Conservation (phyloP, 2,797 vertebrate genomes). For the Scolopax rusticola region DNA sequence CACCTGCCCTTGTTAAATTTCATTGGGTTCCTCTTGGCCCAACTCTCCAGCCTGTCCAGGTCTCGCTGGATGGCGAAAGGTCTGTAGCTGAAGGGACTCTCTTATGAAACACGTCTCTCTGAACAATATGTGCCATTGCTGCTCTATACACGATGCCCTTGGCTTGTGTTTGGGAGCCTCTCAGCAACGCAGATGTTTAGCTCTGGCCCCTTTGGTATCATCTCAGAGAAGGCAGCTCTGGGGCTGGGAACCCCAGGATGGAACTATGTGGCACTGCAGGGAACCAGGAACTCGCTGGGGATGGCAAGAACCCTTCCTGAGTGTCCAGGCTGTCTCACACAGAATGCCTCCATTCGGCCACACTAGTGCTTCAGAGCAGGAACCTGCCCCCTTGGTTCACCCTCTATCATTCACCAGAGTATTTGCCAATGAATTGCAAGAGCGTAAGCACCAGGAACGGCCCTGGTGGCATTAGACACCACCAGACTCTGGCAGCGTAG, state of each 20-base stretch:
- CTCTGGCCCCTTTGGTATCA: accelerated
- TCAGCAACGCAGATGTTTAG: background rate
- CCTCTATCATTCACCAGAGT: background rate
- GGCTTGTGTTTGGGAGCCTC: background rate
- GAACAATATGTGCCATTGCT: accelerated
- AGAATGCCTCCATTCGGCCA: background rate
- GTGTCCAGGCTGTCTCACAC: background rate
- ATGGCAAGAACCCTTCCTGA: background rate
- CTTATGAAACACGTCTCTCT: accelerated
- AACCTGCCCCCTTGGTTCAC: background rate
- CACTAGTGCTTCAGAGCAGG: background rate
- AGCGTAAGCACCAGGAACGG: background rate
- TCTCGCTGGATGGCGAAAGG: too few species aligned
- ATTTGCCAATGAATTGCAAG: background rate
- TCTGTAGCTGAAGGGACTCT: background rate
- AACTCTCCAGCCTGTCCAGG: too few species aligned
- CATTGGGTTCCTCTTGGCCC: too few species aligned
- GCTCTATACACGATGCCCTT: background rate
- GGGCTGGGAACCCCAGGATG: background rate
- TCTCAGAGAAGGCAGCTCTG: background rate
- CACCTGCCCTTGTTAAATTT: too few species aligned
- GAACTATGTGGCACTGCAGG: background rate
- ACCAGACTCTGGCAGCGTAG: accelerated
- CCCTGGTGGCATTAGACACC: background rate
- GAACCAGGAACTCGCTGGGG: background rate